Evolutionary conservation across 2,113 vertebrate species (phyloP), one percentile per base, ranked within the genome.

Genomic region (Cyprinodon tularosa): DNA sequence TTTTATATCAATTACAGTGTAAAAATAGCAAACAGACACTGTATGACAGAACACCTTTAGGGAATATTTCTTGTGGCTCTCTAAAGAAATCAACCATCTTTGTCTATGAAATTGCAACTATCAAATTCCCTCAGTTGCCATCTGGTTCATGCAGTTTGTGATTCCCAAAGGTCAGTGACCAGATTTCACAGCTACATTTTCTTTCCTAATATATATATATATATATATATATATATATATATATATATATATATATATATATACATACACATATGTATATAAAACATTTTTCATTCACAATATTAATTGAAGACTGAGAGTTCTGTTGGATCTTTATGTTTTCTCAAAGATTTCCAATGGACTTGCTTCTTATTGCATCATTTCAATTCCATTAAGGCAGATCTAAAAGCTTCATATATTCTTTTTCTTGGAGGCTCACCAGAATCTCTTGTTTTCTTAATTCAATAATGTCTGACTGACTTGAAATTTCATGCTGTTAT

Each of bases 61-160:
- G 69, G 59, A 74, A 74, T 78, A 73, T 79, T 77, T 74, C 88
- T 83, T 86, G 84, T 87, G 84, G 83, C 73, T 82, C 76, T 71
- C 47, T 63, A 53, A 66, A 68, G 77, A 84, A 81, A 86, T 85
- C 83, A 88, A 84, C 62, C 83, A 77, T 76, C 67, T 88, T 84
- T 76, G 72, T 74, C 15, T 80, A 76, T 78, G 82, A 89, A 73
- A 68, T 71, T 76, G 73, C 53, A 82, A 60, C 71, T 69, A 67
- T 82, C 75, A 57, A 88, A 87, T 77, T 81, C 84, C 78, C 77
- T 89, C 86, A 72, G 39, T 10, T 37, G 85, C 83, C 82, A 85
- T 40, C 45, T 13, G 37, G 14, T 45, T 47, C n/a, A 13, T 44
- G 53, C 20, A 53, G 48, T 63, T 71, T 71, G 72, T 62, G 62